Percentiles rank a stretch among this genome's conserved stretches.
These are phyloP conservation scores for Rhegmatorhina hoffmannsi DNA, from an alignment of 2,113 vertebrate species.

Conservation along the genomic window DNA sequence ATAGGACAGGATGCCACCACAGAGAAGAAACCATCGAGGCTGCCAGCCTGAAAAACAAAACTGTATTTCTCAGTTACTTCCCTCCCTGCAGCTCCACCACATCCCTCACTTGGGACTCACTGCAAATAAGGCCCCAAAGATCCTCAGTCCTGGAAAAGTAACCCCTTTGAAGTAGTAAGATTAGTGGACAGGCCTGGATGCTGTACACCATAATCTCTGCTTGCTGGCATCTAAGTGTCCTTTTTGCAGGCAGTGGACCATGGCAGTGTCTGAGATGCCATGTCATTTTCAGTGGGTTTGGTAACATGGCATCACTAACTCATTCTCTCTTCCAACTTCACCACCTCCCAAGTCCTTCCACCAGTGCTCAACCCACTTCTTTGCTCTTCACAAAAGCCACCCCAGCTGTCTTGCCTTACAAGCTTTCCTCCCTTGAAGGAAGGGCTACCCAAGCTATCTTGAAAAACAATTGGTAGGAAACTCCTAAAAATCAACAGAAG, in stretches of 20 bases:
- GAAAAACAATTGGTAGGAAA: not conserved
- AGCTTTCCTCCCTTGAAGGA: not conserved
- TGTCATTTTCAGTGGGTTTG: not conserved
- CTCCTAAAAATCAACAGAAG: not conserved
- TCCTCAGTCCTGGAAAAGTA: not conserved
- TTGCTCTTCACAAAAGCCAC: not conserved
- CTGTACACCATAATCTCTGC: not conserved
- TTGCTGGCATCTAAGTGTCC: not conserved
- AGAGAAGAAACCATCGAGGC: conserved; percentile 97
- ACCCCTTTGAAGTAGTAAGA: not conserved
- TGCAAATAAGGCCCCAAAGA: not conserved
- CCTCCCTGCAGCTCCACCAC: not conserved
- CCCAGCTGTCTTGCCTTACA: not conserved
- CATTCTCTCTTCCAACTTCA: not conserved
- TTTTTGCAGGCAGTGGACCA: not conserved
- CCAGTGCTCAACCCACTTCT: not conserved
- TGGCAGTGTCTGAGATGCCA: not conserved
- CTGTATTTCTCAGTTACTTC: not conserved
- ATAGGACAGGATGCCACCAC: conserved; percentile 93
- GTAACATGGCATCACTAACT: not conserved
- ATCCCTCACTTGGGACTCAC: not conserved
- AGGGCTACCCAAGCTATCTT: not conserved
- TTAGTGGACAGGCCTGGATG: not conserved
- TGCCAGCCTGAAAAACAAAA: conserved; percentile 88
- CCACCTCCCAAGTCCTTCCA: not conserved